Percentiles rank a stretch among this genome's conserved stretches.
Conservation (phyloP, 2,888 invertebrate species). For the Ochropacha duplaris region DNA sequence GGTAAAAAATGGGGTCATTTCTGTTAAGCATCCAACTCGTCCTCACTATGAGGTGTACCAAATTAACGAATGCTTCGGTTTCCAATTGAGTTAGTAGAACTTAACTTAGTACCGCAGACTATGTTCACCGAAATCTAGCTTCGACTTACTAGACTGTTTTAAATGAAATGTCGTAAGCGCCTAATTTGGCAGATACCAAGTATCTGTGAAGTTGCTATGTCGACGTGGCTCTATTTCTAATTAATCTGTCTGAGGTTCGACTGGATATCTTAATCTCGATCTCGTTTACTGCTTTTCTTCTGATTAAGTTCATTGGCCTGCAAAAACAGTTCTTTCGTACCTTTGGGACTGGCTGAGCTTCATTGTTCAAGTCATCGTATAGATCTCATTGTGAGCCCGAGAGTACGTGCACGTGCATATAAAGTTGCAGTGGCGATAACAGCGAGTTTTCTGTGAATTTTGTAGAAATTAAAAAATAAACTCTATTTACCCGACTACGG, state of each 20-base stretch:
- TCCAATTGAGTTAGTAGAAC: background rate
- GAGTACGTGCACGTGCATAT: background rate
- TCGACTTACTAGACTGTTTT: background rate
- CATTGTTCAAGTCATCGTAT: background rate
- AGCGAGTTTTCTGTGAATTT: background rate
- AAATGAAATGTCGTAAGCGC: background rate
- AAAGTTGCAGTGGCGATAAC: background rate
- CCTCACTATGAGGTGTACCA: too few species aligned
- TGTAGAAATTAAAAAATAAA: background rate
- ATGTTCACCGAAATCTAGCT: background rate
- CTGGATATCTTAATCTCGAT: slow-evolving; percentile 6
- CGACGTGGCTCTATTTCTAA: slow-evolving; percentile 8
- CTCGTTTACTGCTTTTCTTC: slow-evolving; percentile 6
- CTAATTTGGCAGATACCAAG: background rate
- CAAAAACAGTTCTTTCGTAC: slow-evolving; percentile 14
- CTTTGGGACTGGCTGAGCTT: slow-evolving; percentile 5
- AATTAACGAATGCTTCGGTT: background rate
- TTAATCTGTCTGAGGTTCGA: slow-evolving; percentile 19
- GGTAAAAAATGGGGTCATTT: too few species aligned
- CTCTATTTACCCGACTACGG: too few species aligned
- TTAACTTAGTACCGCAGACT: background rate
- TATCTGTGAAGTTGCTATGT: slow-evolving; percentile 2
- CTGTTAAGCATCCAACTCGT: too few species aligned
- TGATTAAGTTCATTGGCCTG: slow-evolving; percentile 14
- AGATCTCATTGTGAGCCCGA: background rate